Base-by-base conservation (phyloP, 2,113 vertebrate genomes). In the Antennarius striatus region DNA sequence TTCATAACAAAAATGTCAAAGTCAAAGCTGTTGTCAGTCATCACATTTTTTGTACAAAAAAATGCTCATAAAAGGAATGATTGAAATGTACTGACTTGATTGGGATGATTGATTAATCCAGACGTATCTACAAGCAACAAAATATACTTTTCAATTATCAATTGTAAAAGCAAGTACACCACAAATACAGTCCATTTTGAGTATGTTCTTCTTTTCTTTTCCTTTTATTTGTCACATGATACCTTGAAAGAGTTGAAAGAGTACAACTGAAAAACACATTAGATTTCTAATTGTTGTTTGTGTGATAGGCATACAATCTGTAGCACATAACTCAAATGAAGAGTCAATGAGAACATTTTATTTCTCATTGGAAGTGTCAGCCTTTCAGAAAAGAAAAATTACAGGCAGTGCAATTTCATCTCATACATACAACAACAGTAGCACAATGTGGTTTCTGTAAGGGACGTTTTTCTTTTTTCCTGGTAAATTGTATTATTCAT, bases 351-450 rank as follows among this genome's bases (percentile, higher is more conserved):
- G 52, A 70, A 75, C 54, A 82, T 75, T 60, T 16, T 60, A 39
- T 63, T 54, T 72, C 56, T 47, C 67, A 60, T 46, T 66, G 56
- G 53, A 84, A 69, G 61, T 55, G 61, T 40, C 66, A n/a, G 66
- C 45, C 53, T 87, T 66, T 67, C 22, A 67, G 42, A 68, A 73
- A 67, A 57, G 16, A 83, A 85, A 80, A 67, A 66, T 15, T 78
- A 68, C 58, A 39, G 46, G 5, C 53, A 64, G 61, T 36, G 32
- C 7, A 36, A 5, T 14, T 39, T 43, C 60, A 51, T 56, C 65
- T 36, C 52, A 48, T 64, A 49, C 51, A 62, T 63, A 56, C 52
- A 65, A 32, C 46, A 71, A 42, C 15, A 32, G 9, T 28, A 29
- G 51, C 22, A 5, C 4, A 9, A 43, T 43, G 7, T 43, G 9